Base-by-base conservation (phyloP, 64 coral and sea anemone genomes). In the Porites australiensis region DNA sequence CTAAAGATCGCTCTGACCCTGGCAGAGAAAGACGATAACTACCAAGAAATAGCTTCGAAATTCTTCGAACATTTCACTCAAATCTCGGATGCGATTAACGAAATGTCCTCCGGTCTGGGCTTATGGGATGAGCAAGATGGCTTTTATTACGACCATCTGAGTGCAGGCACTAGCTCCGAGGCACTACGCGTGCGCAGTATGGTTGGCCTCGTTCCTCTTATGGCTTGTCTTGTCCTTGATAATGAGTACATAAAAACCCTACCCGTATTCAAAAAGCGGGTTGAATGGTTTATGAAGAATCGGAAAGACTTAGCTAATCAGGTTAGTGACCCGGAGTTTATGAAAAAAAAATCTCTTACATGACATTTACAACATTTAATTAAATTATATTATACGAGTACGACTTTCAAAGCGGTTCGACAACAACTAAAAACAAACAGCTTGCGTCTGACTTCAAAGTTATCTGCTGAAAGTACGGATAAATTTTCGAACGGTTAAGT, bases 11-110 rank as follows among this genome's bases (percentile, higher is more conserved):
- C 95, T 13, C 75, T 99, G 8, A 94, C 94, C 21, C 72, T 99
- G 11, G 94, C 96, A 8, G 63, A 93, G 9, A 3, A 58, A 68
- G 94, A 98, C 22, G 80, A 72, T 37, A 78, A 82, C 1, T 98
- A 98, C 27, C 94, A 98, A 83, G 96, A 98, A 68, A 98, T 98
- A 93, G 96, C 96, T 50, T 95, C 94, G 5, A 98, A 98, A 61
- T 98, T 98, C 69, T 98, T 98, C 65, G 96, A 98, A 50, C 96
- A 98, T 75, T 98, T 98, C 57, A 95, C 91, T 23, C 94, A 95
- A 52, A 98, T 98, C 50, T 91, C 96, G 15, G 94, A 95, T 69
- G 96, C 96, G 3, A 98, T 98, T 50, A 98, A 98, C 62, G 53
- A 98, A 65, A 98, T 97, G 92, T 97, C 95, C 43, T 92, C 94